These are phyloP conservation scores for Argyresthia goedartella DNA, from an alignment of 2,888 invertebrate species.

Conservation along the genomic window DNA sequence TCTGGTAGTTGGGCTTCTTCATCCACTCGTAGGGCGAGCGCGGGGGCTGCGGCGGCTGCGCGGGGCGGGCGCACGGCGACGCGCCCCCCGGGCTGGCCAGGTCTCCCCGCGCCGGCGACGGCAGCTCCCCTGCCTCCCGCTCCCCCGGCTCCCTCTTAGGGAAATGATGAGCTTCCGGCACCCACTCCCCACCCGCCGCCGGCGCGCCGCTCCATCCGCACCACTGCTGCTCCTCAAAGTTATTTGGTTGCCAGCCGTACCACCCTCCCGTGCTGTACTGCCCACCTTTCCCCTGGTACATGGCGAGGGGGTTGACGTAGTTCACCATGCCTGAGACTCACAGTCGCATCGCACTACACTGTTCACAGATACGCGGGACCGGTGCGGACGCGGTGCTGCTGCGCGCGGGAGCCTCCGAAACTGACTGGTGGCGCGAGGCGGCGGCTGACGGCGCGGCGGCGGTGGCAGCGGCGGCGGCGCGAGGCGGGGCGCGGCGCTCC, in stretches of 20 bases:
- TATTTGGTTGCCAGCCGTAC: constrained; percentile 65
- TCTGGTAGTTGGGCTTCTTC: constrained; percentile 89
- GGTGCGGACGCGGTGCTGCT: constrained; percentile 21
- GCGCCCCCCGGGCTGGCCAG: constrained; percentile 70
- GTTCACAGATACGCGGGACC: constrained; percentile 35
- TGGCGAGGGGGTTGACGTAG: constrained; percentile 77
- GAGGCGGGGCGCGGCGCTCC: constrained; percentile 7
- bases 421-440: no score
- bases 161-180: constrained; percentile 60
- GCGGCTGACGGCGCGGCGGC: constrained; percentile 19
- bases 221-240: constrained; percentile 71
- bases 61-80: constrained; percentile 59
- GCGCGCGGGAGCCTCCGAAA: constrained; percentile 40
- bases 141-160: constrained; percentile 56
- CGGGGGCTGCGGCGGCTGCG: constrained; percentile 76
- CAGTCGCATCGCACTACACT: constrained; percentile 64
- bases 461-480: constrained; percentile 24
- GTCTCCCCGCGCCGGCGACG: constrained; percentile 63
- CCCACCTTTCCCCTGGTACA: constrained; percentile 79
- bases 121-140: constrained; percentile 53
- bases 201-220: no score
- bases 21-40: constrained; percentile 93
- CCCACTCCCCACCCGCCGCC: constrained; percentile 61
- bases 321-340: constrained; percentile 78
- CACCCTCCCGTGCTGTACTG: constrained; percentile 57